Conservation (phyloP, 1,140 invertebrate genomes). For the Branchinecta lindahli region DNA sequence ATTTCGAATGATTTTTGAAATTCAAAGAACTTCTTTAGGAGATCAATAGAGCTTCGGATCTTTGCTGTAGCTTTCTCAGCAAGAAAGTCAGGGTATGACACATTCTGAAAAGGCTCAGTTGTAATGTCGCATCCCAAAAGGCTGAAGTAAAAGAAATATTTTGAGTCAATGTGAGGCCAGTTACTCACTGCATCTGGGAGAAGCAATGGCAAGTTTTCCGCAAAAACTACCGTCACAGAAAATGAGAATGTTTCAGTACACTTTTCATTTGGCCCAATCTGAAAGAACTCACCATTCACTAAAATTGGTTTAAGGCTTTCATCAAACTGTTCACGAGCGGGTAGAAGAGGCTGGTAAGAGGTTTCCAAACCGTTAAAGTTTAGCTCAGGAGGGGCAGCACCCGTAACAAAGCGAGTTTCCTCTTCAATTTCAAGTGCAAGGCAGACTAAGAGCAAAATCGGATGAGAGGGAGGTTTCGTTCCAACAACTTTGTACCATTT, state of each 20-base stretch:
- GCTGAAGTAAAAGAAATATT: background rate
- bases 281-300: background rate
- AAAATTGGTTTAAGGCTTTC: background rate
- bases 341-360: background rate
- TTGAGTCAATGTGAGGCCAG: background rate
- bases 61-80: background rate
- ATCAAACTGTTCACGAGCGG: background rate
- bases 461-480: background rate
- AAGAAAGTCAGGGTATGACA: background rate
- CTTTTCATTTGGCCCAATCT: background rate
- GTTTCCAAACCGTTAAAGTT: background rate
- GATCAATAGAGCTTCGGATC: background rate
- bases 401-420: background rate
- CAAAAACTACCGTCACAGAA: slow-evolving; percentile 2
- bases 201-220: background rate
- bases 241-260: background rate
- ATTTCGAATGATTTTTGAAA: background rate
- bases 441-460: background rate
- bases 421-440: background rate
- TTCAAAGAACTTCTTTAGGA: slow-evolving; percentile 2
- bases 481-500: slow-evolving; percentile 1
- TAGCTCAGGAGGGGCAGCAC: background rate
- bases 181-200: background rate
- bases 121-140: background rate
- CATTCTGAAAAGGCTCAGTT: slow-evolving; percentile 3